Evolutionary conservation across 1,140 invertebrate species (phyloP), one percentile per base, ranked within the genome.

Genomic region (Gonioctena quinquepunctata): DNA sequence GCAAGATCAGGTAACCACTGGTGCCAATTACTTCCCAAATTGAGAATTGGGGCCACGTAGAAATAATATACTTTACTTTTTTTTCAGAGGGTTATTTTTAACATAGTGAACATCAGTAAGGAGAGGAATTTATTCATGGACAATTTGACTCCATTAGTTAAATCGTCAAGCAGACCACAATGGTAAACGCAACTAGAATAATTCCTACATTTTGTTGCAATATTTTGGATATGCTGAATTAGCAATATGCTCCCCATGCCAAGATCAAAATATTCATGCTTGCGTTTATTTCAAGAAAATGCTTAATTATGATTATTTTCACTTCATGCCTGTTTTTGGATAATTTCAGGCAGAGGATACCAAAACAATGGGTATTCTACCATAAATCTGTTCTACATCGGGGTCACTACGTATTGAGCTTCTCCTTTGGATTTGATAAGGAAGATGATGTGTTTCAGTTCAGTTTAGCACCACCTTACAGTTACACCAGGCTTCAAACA

Each of bases 71-170:
- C 18, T 54, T 54, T 1, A 52, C 16, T 8, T 72, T 66, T 64
- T 70, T 90, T 89, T 71, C 85, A 98, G 90, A 89, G 95, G 72
- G 96, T 99, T 1, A 93, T 99, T 71, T 98, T 99, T 84, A 99
- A 99, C 80, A 92, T 99, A 61, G 95, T 99, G 1, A 99, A 99
- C 85, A 91, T 99, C 59, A 96, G 95, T 70, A 98, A 98, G 83
- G 91, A 89, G 66, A 90, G 91, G 67, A 97, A 94, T 78, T 85
- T 98, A 6, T 99, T 96, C 78, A 90, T 94, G 66, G 88, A 91
- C 19, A 94, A 96, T 0, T 93, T 98, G 90, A 96, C 97, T 5
- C 96, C 97, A 0, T 83, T 99, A 48, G 95, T 99, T 0, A 94
- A 95, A 81, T 97, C 95, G 27, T 92, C 93, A 0, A 95, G 90